These are phyloP conservation scores for Streptopelia turtur DNA, from an alignment of 2,797 vertebrate genomes.

Conservation along the genomic window DNA sequence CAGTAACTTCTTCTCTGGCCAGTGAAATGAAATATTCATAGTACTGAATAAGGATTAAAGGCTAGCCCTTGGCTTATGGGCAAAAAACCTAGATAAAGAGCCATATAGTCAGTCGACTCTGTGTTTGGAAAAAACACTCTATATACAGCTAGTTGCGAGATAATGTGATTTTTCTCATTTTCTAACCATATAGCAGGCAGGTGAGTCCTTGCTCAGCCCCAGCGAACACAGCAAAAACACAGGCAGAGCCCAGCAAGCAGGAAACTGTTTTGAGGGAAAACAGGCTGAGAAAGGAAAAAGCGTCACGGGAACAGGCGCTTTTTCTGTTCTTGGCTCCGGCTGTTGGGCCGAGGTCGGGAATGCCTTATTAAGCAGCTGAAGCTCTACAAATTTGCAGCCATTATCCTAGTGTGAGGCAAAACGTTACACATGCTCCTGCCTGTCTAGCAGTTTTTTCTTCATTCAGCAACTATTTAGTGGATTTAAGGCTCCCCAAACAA, in stretches of 20 bases:
- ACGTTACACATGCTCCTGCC: neutral
- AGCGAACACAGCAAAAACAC: neutral
- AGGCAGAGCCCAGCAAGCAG: neutral
- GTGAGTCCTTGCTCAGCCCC: neutral
- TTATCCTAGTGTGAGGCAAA: neutral
- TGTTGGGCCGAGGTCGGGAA: neutral
- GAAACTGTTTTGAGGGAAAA: neutral
- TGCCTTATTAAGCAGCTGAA: conserved; percentile 9
- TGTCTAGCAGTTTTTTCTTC: neutral
- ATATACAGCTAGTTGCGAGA: neutral
- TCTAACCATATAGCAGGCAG: neutral
- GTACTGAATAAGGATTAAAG: neutral
- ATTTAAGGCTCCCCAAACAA: neutral
- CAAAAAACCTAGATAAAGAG: neutral
- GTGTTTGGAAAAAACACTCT: neutral
- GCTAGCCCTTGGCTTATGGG: neutral
- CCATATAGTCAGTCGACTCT: neutral
- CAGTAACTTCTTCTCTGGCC: neutral
- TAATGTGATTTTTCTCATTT: neutral
- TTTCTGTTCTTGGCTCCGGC: neutral
- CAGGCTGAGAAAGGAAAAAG: neutral
- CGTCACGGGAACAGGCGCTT: neutral
- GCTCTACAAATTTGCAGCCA: conserved; percentile 6
- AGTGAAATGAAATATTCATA: neutral
- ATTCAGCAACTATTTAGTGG: neutral